Percentiles rank a stretch among this genome's conserved stretches.
These are phyloP conservation scores for Semotilus atromaculatus DNA, from an alignment of 2,797 vertebrate genomes.

Conservation along the genomic window DNA sequence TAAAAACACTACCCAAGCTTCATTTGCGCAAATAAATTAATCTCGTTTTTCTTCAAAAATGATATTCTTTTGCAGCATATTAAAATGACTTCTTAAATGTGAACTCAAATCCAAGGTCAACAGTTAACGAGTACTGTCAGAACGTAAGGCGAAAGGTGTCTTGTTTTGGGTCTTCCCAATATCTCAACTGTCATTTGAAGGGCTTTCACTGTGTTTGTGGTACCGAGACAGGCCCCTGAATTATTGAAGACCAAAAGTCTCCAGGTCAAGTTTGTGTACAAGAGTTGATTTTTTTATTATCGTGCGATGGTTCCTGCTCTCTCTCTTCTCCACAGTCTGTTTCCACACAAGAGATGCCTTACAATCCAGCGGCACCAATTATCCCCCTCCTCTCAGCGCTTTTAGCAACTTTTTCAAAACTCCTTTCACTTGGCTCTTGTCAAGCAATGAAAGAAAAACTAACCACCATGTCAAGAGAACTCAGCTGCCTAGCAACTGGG, in stretches of 20 bases:
- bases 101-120: neutral
- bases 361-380: constrained; percentile 97
- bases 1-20: neutral
- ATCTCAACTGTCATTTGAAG: neutral
- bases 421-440: constrained; percentile 99
- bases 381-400: constrained; percentile 96
- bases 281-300: constrained; percentile 97
- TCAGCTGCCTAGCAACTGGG: constrained; percentile 98
- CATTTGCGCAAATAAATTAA: neutral
- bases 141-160: neutral
- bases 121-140: neutral
- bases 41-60: neutral
- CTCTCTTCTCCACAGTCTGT: constrained; percentile 85
- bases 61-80: neutral
- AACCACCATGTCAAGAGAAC: constrained; percentile 99
- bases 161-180: neutral
- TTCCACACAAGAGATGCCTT: constrained; percentile 93
- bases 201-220: neutral
- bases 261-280: constrained; percentile 99
- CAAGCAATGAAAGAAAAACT: constrained; percentile 99
- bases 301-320: constrained; percentile 65
- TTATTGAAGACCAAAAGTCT: constrained; percentile 85
- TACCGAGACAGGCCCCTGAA: constrained; percentile 77
- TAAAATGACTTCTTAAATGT: neutral
- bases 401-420: constrained; percentile 99